A percentile compares a stretch with the other conserved stretches of the same genome.
Conservation (phyloP, 2,113 vertebrate species). For the Tachuris rubrigastra region DNA sequence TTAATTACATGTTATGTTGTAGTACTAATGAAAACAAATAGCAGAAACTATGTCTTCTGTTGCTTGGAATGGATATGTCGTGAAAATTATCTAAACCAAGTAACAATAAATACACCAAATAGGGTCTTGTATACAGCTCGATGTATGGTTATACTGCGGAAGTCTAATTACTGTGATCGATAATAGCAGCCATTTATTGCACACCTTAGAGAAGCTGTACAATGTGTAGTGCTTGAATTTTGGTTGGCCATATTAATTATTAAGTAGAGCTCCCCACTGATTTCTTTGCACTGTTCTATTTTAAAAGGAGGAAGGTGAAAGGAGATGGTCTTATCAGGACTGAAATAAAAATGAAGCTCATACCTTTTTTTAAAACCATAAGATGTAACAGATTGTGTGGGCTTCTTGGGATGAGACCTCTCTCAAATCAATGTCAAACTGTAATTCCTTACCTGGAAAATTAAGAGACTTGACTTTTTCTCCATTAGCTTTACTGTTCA, state of each 20-base stretch:
- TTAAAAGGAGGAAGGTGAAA: not conserved
- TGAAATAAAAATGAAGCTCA: not conserved
- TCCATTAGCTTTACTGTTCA: slow-evolving; percentile 1
- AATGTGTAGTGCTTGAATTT: not conserved
- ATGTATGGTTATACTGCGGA: not conserved
- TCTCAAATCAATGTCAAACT: slow-evolving; percentile 13
- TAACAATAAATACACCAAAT: not conserved
- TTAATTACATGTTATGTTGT: not conserved
- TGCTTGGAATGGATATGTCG: not conserved
- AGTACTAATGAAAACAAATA: not conserved
- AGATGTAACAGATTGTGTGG: not conserved
- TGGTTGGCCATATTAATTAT: not conserved
- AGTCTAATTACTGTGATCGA: slow-evolving; percentile 1
- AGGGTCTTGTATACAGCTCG: not conserved
- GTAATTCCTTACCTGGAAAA: not conserved
- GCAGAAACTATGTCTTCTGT: not conserved
- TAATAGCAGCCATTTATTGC: not conserved
- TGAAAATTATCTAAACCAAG: not conserved
- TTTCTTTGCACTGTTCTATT: slow-evolving; percentile 4
- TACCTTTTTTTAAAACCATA: not conserved
- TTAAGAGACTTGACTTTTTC: not conserved
- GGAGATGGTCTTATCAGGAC: not conserved
- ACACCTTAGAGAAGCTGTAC: not conserved
- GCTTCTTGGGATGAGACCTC: not conserved
- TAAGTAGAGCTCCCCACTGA: not conserved